Conservation (phyloP, 2,888 invertebrate genomes). For the Aleiodes leptofemur region DNA sequence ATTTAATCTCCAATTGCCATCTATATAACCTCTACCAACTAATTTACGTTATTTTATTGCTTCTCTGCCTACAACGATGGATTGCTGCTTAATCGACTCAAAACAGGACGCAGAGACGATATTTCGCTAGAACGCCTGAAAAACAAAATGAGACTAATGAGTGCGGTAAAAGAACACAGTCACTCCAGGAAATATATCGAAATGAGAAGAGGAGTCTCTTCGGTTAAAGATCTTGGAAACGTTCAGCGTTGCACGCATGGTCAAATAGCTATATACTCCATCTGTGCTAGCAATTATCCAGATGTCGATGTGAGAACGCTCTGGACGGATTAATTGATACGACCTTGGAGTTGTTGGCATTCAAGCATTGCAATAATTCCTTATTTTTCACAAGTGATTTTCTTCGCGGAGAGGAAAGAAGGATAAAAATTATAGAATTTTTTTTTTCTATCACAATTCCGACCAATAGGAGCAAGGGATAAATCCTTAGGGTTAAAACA, state of each 20-base stretch:
- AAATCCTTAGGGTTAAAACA: no score
- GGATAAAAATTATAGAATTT: no score
- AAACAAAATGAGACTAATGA: conserved; percentile 52
- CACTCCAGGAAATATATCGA: conserved; percentile 43
- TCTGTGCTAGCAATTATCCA: conserved; percentile 43
- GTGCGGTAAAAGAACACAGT: conserved; percentile 42
- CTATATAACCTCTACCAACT: not conserved
- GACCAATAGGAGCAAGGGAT: no score
- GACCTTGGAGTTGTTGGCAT: conserved; percentile 38
- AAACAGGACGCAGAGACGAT: conserved; percentile 34
- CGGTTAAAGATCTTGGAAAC: conserved; percentile 43
- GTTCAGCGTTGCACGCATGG: conserved; percentile 5
- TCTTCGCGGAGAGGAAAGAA: no score
- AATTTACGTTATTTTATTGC: not conserved
- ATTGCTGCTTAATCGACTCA: conserved; percentile 2
- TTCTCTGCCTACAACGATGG: not conserved
- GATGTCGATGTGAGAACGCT: conserved; percentile 50
- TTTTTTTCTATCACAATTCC: no score
- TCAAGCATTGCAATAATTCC: conserved; percentile 6
- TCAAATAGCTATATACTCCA: conserved; percentile 15
- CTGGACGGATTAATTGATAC: conserved; percentile 47
- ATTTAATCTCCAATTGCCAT: not conserved
- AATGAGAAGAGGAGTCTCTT: conserved; percentile 1
- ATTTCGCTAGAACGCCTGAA: conserved; percentile 49
- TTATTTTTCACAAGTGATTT: not conserved